Evolutionary conservation across 2,888 invertebrate genomes (phyloP).

Genomic region (Sphaerophoria taeniata): DNA sequence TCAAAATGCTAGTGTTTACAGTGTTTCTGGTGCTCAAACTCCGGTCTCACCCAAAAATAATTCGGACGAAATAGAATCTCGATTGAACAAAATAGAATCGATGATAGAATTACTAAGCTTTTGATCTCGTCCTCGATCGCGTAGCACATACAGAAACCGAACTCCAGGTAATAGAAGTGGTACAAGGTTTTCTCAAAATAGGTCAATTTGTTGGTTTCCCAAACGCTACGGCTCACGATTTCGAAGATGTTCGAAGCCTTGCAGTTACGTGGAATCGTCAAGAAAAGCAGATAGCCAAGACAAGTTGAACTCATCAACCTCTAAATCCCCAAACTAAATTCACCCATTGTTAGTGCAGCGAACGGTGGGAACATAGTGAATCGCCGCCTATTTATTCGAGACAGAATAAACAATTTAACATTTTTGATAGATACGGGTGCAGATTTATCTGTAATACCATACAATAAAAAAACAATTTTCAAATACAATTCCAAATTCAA

Average conservation of each 20-base stretch:
- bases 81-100: neutral
- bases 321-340: conserved; percentile 12
- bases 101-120: neutral
- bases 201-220: neutral
- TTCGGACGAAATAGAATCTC: conserved; percentile 1
- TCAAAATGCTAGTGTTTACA: neutral
- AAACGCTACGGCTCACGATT: neutral
- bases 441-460: too few relatives aligned
- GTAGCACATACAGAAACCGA: neutral
- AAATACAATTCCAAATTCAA: too few relatives aligned
- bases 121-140: too few relatives aligned
- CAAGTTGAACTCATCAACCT: neutral
- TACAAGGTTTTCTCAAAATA: conserved; percentile 2
- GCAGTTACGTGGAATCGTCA: neutral
- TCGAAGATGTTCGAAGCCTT: neutral
- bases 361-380: too few relatives aligned
- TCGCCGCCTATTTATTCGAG: too few relatives aligned
- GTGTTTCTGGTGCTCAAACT: neutral
- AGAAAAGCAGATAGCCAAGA: neutral
- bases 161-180: neutral
- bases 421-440: too few relatives aligned
- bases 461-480: too few relatives aligned
- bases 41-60: neutral
- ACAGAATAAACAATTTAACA: too few relatives aligned
- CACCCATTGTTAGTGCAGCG: conserved; percentile 1